phyloP scores from a whole-genome alignment of 2,113 vertebrate species.

The Sitta europaea region DNA sequence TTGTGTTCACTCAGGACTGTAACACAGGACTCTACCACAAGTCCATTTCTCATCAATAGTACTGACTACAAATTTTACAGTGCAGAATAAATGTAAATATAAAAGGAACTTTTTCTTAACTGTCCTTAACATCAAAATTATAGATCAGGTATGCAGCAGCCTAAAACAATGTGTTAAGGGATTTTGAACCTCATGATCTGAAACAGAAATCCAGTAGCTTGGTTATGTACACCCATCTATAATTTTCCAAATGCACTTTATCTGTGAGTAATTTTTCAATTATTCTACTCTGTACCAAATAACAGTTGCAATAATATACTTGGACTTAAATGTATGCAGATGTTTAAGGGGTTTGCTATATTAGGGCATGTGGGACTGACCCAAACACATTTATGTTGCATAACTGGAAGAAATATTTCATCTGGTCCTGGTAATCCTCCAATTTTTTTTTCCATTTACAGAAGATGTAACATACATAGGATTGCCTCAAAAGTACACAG shows the following conservation, averaged over 20 bases:
- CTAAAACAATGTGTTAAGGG: not conserved
- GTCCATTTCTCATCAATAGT: not conserved
- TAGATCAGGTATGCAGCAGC: not conserved
- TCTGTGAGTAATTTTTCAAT: not conserved
- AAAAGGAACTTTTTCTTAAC: not conserved
- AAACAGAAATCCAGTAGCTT: not conserved
- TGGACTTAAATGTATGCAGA: not conserved
- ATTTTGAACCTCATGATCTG: not conserved
- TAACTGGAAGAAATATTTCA: not conserved
- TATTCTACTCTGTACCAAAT: not conserved
- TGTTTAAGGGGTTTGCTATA: not conserved
- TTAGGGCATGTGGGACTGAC: not conserved
- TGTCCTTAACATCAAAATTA: not conserved
- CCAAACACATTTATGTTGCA: not conserved
- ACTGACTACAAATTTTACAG: not conserved
- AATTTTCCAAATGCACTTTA: not conserved
- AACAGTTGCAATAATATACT: not conserved
- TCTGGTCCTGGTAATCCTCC: not conserved
- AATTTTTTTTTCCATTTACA: not conserved
- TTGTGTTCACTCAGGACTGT: not conserved
- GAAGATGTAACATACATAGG: not conserved
- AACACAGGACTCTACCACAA: not conserved
- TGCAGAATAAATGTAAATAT: not conserved
- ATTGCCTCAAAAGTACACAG: not conserved
- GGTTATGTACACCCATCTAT: not conserved